Percentiles rank a stretch among this genome's conserved stretches.
These are phyloP conservation scores for Plecotus auritus DNA, from an alignment of 2,113 vertebrate genomes.

Conservation along the genomic window DNA sequence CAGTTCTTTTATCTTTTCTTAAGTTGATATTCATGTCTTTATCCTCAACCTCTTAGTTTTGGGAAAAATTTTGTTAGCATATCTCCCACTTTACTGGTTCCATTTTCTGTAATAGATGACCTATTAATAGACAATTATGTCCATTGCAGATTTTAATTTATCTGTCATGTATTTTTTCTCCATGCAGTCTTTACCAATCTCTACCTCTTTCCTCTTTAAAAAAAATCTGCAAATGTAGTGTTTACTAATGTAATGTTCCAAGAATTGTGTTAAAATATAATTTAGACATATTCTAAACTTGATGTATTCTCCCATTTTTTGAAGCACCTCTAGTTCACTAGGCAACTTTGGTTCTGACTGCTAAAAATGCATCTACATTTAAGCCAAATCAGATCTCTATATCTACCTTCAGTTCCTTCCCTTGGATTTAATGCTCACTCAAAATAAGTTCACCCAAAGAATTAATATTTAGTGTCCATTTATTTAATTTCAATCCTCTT, in stretches of 20 bases:
- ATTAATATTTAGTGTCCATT: conserved; percentile 10
- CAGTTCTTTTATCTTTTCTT: neutral
- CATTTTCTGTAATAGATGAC: neutral
- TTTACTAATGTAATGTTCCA: neutral
- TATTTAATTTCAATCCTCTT: neutral
- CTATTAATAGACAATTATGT: neutral
- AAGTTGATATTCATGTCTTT: neutral
- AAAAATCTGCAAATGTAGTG: neutral
- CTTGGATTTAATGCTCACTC: conserved; percentile 29
- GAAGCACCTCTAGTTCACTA: neutral
- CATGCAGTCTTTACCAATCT: neutral
- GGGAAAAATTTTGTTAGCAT: neutral
- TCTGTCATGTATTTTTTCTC: neutral
- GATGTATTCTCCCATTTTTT: neutral
- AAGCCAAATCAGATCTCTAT: neutral
- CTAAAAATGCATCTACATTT: conserved; percentile 1
- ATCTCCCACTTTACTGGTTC: neutral
- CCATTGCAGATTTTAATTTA: neutral
- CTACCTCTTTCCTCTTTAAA: neutral
- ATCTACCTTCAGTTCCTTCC: conserved; percentile 36
- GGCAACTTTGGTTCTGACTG: neutral
- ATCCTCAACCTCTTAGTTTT: neutral
- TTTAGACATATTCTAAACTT: neutral
- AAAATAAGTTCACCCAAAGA: neutral
- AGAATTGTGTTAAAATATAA: neutral